phyloP scores from a whole-genome alignment of 2,797 vertebrate species.

The Schizopygopsis malacanthus region DNA sequence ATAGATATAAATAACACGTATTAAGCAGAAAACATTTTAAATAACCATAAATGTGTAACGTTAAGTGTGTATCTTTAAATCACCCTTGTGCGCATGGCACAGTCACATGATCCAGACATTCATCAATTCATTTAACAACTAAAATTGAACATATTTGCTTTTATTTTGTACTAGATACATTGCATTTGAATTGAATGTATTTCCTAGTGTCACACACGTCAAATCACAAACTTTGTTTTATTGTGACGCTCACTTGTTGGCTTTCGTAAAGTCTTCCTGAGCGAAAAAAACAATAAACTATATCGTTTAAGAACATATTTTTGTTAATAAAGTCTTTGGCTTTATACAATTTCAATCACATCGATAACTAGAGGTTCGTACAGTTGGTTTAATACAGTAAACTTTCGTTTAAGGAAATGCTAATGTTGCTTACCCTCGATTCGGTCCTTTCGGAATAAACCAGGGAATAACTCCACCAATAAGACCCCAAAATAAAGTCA shows the following conservation, averaged over 20 bases:
- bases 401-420: slow-evolving; percentile 60
- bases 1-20: neutral
- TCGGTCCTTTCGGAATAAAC: slow-evolving; percentile 94
- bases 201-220: neutral
- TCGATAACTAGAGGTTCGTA: neutral
- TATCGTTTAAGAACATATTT: neutral
- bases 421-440: slow-evolving; percentile 87
- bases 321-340: neutral
- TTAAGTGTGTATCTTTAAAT: neutral
- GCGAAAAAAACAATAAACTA: neutral
- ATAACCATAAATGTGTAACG: neutral
- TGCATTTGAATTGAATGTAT: neutral
- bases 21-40: neutral
- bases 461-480: slow-evolving; percentile 89
- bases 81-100: neutral
- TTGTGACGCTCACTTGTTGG: neutral
- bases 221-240: neutral
- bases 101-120: slow-evolving; percentile 9
- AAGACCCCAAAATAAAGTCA: slow-evolving; percentile 92
- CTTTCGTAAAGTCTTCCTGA: neutral
- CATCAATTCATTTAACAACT: neutral
- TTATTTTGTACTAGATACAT: neutral
- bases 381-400: neutral
- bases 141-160: neutral
- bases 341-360: neutral